A percentile compares a stretch with the other conserved stretches of the same genome.
Evolutionary conservation across 2,113 vertebrate species (phyloP).

Genomic region (Formicarius rufipectus): DNA sequence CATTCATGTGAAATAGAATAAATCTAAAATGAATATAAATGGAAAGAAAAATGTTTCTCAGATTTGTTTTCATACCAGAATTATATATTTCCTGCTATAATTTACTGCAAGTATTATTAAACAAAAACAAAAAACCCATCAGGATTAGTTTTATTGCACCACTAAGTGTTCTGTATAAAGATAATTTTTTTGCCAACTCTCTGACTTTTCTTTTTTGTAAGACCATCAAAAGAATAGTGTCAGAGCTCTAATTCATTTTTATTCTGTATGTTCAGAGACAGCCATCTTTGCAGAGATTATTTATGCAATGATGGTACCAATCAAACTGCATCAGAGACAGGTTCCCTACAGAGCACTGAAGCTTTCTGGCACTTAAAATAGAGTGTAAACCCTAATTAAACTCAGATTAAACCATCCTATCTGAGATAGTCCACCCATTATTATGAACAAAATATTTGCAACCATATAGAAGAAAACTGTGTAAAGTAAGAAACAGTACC

Average conservation of each 20-base stretch:
- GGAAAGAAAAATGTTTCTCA: not conserved
- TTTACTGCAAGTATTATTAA: not conserved
- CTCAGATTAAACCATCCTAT: conserved; percentile 27
- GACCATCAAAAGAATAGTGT: conserved; percentile 9
- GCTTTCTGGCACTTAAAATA: conserved; percentile 39
- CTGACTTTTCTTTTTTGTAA: conserved; percentile 41
- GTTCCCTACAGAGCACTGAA: conserved; percentile 10
- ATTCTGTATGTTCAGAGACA: conserved; percentile 31
- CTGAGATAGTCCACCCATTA: not conserved
- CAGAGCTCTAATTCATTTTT: conserved; percentile 38
- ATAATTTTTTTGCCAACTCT: not conserved
- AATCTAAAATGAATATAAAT: conserved; percentile 40
- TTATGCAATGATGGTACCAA: conserved; percentile 51
- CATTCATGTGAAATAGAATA: conserved; percentile 9
- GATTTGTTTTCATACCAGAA: not conserved
- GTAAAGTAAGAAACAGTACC: not conserved
- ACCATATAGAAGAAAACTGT: not conserved
- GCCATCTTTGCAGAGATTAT: conserved; percentile 34
- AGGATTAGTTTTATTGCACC: conserved; percentile 31
- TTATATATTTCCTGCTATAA: not conserved
- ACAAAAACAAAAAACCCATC: not conserved
- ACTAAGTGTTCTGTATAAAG: not conserved
- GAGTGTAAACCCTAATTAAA: conserved; percentile 28
- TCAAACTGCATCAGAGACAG: conserved; percentile 30
- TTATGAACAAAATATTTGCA: conserved; percentile 12